A percentile compares a stretch with the other conserved stretches of the same genome.
Conservation (phyloP, 2,113 vertebrate genomes). For the Notarius quadriscutis region DNA sequence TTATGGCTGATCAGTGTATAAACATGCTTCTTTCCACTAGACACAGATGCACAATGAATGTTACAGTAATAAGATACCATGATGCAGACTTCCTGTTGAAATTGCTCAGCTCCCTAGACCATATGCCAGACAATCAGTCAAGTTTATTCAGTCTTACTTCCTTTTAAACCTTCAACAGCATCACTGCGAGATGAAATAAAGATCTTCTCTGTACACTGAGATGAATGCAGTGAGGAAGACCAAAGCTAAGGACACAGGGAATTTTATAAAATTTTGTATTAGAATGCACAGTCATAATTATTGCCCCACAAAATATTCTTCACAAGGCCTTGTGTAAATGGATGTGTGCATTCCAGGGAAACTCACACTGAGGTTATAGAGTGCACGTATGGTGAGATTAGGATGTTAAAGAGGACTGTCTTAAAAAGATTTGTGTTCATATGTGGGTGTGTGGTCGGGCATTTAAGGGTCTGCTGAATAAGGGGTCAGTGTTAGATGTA, state of each 20-base stretch:
- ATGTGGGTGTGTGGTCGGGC: neutral
- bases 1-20: neutral
- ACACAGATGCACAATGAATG: conserved; percentile 19
- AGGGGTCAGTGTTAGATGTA: conserved; percentile 39
- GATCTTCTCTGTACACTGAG: conserved; percentile 55
- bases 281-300: conserved; percentile 70
- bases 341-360: conserved; percentile 57
- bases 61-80: conserved; percentile 1
- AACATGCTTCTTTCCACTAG: conserved; percentile 6
- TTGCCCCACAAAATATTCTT: conserved; percentile 72
- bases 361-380: conserved; percentile 20
- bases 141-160: neutral
- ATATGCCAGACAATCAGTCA: neutral
- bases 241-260: conserved; percentile 74
- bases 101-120: neutral
- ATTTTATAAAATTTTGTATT: conserved; percentile 66
- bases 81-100: conserved; percentile 7
- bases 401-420: conserved; percentile 22
- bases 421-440: conserved; percentile 20
- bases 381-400: neutral
- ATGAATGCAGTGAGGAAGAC: conserved; percentile 63
- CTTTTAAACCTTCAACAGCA: conserved; percentile 5
- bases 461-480: neutral
- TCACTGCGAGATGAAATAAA: conserved; percentile 9
- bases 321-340: conserved; percentile 66